Evolutionary conservation across 2,888 invertebrate genomes (phyloP), one percentile per base, ranked within the genome.

Genomic region (Theretra japonica): DNA sequence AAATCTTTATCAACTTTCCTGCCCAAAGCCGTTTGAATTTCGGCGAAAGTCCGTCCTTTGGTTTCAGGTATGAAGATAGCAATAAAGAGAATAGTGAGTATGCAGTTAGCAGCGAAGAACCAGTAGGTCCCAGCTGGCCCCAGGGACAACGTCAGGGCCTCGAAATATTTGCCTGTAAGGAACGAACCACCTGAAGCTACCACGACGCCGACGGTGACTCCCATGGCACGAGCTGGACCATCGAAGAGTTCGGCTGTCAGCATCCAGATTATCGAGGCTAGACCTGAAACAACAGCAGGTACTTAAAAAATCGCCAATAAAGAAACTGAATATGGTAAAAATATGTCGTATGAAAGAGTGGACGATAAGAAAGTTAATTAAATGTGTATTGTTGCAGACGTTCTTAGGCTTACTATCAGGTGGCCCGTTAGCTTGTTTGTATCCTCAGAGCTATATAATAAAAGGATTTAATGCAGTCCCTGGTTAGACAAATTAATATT

Each of bases 221-320:
- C 82, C 8, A 80, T 58, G 0, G 81, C 79, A 69, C 83, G 74
- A 0, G 76, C 72, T 19, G 77, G 78, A 4, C 81, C 80, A 6
- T 83, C 79, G 73, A 82, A 83, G 7, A 82, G 69, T 62, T 84
- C 83, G 0, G 82, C 75, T 15, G 78, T 48, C 7, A 81, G 65
- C 8, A 76, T 75, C 77, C 76, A 79, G 7, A 77, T 15, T 19
- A 82, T 68, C 0, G 82, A 79, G 7, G 79, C 80, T 1, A 80
- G 41, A n/a, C 84, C 84, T 84, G 75, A 0, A 68, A 70, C 23
- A 69, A 15, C 28, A 71, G 11, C 2, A 11, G 11, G 11, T 56
- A 70, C 4, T 6, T 30, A 15, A 7, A n/a, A 28, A 28, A 5
- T 28, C 28, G 28, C 28, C 1, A 28, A 28, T 28, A 28, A 28